Base-by-base conservation (phyloP, 2,113 vertebrate species). In the Pycnonotus jocosus region DNA sequence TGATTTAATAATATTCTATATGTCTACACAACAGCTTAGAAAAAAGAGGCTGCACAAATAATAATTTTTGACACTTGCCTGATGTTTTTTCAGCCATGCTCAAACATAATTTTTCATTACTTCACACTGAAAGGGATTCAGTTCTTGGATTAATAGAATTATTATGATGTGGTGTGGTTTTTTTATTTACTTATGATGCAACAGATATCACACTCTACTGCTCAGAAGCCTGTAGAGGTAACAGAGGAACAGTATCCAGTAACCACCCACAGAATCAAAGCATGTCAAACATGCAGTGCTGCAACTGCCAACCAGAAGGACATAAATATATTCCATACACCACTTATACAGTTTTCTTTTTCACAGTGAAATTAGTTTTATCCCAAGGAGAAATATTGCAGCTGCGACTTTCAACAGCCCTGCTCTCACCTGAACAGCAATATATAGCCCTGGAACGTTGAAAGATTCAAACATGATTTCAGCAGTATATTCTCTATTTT, bases 391-490 rank as follows among this genome's bases (percentile, higher is more conserved):
- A 72, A 90, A 70, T 35, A 51, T 4, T 11, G 27, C 11, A 82
- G 40, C 15, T 33, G 10, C 69, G 42, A 56, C 23, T 42, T 70
- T 30, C n/a, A 45, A 77, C 12, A 92, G 48, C 25, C 10, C 20
- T 51, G 57, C 13, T 60, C 97, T 97, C 96, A 99, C 99, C 99
- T 99, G 99, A 94, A 99, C 99, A 87, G 99, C 99, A 74, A 99
- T 99, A 97, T 99, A 99, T 83, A 99, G 98, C 56, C 99, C 99
- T 21, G 99, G 99, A 65, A 99, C 99, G 18, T 99, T 99, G 98
- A 99, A 99, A 78, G 99, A 99, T 97, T 99, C 99, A 3, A 99
- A 99, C 99, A 99, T 99, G 97, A 99, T 99, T 98, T 99, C 99
- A 56, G 99, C 99, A 65, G 99, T 99, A 98, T 99, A 99, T 98